Conservation (phyloP, 64 coral and sea anemone genomes). For the Pocillopora damicornis region DNA sequence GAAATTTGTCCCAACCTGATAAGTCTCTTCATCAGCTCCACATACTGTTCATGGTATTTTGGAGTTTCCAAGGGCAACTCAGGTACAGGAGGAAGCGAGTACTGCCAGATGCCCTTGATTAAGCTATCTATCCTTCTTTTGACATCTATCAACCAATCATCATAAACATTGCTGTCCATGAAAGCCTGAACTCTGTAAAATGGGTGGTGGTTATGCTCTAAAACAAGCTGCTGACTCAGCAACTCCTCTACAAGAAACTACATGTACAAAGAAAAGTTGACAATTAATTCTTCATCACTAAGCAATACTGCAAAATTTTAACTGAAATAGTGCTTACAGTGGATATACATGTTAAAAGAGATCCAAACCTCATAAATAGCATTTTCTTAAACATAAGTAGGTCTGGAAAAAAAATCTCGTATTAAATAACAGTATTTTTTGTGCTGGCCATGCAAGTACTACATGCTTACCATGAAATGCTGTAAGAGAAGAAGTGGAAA, state of each 20-base stretch:
- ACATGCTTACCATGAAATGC: no score
- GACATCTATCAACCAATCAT: conserved; percentile 69
- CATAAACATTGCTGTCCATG: conserved; percentile 86
- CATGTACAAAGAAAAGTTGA: no score
- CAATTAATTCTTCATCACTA: not conserved
- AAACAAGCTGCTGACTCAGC: conserved; percentile 38
- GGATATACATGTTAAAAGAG: no score
- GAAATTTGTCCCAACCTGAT: conserved; percentile 49
- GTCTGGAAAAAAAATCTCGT: no score
- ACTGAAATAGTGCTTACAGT: no score
- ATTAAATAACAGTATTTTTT: no score
- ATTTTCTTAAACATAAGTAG: no score
- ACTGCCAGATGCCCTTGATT: conserved; percentile 78
- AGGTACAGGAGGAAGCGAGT: conserved; percentile 40
- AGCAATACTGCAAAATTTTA: no score
- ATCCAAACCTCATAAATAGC: no score
- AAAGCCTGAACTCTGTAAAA: conserved; percentile 84
- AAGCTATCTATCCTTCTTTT: conserved; percentile 58
- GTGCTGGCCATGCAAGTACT: no score
- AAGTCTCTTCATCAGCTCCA: conserved; percentile 53
- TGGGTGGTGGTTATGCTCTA: conserved; percentile 73
- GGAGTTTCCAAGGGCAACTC: conserved; percentile 44
- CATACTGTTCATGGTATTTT: conserved; percentile 72
- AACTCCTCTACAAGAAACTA: conserved; percentile 75
- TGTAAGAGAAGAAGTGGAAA: no score